A percentile compares a stretch with the other conserved stretches of the same genome.
Evolutionary conservation across 2,888 invertebrate genomes (phyloP).

Genomic region (Scotopteryx bipunctaria): DNA sequence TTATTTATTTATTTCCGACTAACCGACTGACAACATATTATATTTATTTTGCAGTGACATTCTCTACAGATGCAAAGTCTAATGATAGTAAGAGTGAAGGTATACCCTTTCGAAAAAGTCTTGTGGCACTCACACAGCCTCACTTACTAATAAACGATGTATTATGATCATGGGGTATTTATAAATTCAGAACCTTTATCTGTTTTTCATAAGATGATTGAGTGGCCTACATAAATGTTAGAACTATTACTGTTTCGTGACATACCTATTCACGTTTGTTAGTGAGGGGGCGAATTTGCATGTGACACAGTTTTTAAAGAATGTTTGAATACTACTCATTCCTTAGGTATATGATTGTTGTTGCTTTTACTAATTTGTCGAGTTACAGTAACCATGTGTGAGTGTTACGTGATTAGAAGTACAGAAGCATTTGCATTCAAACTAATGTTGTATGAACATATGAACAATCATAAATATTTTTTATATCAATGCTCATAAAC

Average conservation of each 20-base stretch:
- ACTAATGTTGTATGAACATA: background rate
- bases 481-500: background rate
- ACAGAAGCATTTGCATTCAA: background rate
- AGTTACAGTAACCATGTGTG: slow-evolving; percentile 10
- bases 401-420: slow-evolving; percentile 7
- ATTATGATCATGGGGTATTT: too few species aligned
- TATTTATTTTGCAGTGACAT: slow-evolving; percentile 74
- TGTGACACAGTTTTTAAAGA: slow-evolving; percentile 17
- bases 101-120: slow-evolving; percentile 45
- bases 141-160: slow-evolving; percentile 3
- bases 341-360: background rate
- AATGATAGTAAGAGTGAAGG: slow-evolving; percentile 64
- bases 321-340: background rate
- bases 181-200: too few species aligned
- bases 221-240: too few species aligned
- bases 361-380: slow-evolving; percentile 10
- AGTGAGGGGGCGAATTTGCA: slow-evolving; percentile 15
- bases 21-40: slow-evolving; percentile 45
- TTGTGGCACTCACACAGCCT: slow-evolving; percentile 19
- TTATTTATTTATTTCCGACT: slow-evolving; percentile 31
- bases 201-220: too few species aligned
- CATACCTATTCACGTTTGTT: slow-evolving; percentile 3
- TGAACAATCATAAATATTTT: background rate
- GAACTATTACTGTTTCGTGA: too few species aligned
- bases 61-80: slow-evolving; percentile 70